Percentiles rank a stretch among this genome's conserved stretches.
Conservation (phyloP, 2,888 invertebrate genomes). For the Meganola albula region DNA sequence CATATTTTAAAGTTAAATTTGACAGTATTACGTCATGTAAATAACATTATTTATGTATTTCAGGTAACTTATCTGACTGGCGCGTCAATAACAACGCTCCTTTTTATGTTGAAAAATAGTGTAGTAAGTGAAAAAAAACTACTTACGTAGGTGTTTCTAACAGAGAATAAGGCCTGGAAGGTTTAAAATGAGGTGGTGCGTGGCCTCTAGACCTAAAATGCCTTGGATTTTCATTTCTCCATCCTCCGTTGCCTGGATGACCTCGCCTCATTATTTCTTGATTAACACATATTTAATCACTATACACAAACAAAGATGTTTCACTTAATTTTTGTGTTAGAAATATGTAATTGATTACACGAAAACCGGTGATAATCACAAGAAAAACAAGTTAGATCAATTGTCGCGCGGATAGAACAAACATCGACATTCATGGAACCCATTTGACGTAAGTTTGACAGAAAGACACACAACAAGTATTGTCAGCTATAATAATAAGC, state of each 20-base stretch:
- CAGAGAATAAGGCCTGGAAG: conserved; percentile 39
- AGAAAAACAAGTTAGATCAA: conserved; percentile 41
- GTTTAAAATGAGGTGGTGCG: conserved; percentile 49
- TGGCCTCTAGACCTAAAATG: conserved; percentile 59
- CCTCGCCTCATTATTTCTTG: conserved; percentile 66
- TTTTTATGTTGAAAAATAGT: too few species aligned
- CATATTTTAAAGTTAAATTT: background rate
- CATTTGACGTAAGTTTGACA: conserved; percentile 38
- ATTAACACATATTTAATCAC: conserved; percentile 43
- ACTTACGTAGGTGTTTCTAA: conserved; percentile 47
- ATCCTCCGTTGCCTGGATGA: conserved; percentile 61
- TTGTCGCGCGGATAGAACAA: conserved; percentile 47
- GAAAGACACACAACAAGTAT: too few species aligned
- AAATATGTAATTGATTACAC: conserved; percentile 12
- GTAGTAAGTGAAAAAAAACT: too few species aligned
- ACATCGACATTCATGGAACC: conserved; percentile 30
- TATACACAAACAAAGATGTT: conserved; percentile 4
- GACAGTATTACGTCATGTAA: conserved; percentile 2
- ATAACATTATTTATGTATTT: conserved; percentile 6
- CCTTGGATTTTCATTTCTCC: conserved; percentile 64
- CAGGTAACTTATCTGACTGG: too few species aligned
- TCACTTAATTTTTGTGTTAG: conserved; percentile 11
- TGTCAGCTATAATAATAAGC: conserved; percentile 19
- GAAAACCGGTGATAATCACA: conserved; percentile 10
- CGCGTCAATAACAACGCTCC: too few species aligned